Evolutionary conservation across 2,888 invertebrate genomes (phyloP), one percentile per base, ranked within the genome.

Genomic region (Nezara viridula): DNA sequence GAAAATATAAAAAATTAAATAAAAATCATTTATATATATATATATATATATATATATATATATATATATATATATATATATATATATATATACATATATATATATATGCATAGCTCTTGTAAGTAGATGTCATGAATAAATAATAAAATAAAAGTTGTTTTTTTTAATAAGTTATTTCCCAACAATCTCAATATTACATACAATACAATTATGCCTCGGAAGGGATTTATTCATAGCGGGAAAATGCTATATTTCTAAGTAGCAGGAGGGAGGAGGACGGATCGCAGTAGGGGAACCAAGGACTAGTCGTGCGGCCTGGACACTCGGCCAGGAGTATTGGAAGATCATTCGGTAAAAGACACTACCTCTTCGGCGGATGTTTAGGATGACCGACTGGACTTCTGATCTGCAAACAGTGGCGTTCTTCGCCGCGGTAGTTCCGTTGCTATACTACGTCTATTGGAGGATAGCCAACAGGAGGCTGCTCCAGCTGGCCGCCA

Each of bases 401-500:
- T 4, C 50, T 10, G 49, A 49, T 40, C 32, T 47, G 14, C 40
- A 60, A 21, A 2, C 85, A 66, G 52, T 85, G 66, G 55, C 21
- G 10, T 44, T 86, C 27, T 66, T 86, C 14, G n/a, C 49, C 12
- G 14, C 49, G 90, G 60, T 89, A 89, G 47, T 90, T 90, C 52
- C 92, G 96, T 92, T 94, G 91, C 44, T 73, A 3, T 60, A 40
- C 14, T 88, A 66, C 47, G 7, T 88, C 24, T 73, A 44, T 32
- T 88, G 88, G 88, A 88, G 88, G 73, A 2, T 88, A 24, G 66
- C n/a, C 66, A 73, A 88, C 88, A 44, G 88, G 66, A 40, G 66
- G 27, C n/a, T 88, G 0, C 66, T 88, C 14, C 47, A 96, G 92
- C 93, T 97, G 88, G 96, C 96, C 2, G 95, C 94, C 0, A 95